Base-by-base conservation (phyloP, 1,140 invertebrate species). In the Argopecten irradians region DNA sequence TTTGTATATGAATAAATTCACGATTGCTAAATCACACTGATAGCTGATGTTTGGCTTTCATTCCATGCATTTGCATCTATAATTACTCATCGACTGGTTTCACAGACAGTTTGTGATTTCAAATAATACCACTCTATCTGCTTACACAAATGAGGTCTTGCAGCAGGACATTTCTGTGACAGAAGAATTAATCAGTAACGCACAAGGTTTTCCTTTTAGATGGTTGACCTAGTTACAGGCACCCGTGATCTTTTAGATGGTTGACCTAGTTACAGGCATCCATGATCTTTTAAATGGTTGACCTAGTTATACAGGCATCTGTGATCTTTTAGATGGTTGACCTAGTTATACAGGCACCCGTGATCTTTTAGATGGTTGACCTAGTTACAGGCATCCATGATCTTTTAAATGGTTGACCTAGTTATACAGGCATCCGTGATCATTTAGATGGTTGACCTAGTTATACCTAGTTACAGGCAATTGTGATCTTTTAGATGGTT, bases 1-100 rank as follows among this genome's bases (percentile, higher is more conserved):
- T 71, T 71, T 71, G 55, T 71, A 28, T n/a, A 71, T 71, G 55
- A 71, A 71, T 71, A 71, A 71, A 71, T 71, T 71, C 16, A 71
- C 22, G 7, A 5, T 11, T 71, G n/a, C 16, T 7, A 28, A 71
- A 71, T 71, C n/a, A 11, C 55, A 5, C 11, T 22, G 5, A n/a
- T 71, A 71, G n/a, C 55, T 71, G 55, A 7, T 71, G 43, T 46
- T 46, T 46, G 43, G 19, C 55, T 71, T 71, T 71, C 22, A 71
- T 71, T 22, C 22, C 22, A 71, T 71, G n/a, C 43, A 11, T 39
- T 39, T 39, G 13, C 36, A 39, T 71, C 55, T 71, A 28, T n/a
- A n/a, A 5, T 7, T 71, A 28, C 55, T 71, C 55, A 71, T 11
- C 14, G 16, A 28, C 55, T 71, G 55, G 28, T 28, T 28, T 71